Evolutionary conservation across 2,888 invertebrate genomes (phyloP).

Genomic region (Crepidodera aurea): DNA sequence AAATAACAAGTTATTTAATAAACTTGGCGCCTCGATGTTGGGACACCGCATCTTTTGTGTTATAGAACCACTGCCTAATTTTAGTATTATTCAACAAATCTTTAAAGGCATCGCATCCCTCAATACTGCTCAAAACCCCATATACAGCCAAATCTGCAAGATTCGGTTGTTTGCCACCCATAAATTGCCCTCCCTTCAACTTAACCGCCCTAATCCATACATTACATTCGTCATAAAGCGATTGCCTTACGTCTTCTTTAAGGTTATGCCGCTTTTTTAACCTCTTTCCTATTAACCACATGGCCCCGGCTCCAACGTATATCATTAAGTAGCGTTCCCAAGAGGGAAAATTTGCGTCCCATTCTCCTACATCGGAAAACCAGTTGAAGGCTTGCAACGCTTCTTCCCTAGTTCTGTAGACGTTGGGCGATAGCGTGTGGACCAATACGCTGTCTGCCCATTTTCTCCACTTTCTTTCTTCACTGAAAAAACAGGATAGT

Average conservation of each 20-base stretch:
- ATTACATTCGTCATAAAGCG: constrained; percentile 89
- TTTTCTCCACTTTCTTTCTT: constrained; percentile 93
- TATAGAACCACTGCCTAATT: constrained; percentile 80
- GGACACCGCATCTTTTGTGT: constrained; percentile 72
- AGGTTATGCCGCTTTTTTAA: constrained; percentile 87
- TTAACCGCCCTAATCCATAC: constrained; percentile 79
- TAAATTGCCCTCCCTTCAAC: constrained; percentile 73
- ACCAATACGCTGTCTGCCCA: constrained; percentile 95
- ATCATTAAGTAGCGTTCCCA: constrained; percentile 90
- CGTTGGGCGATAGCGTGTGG: constrained; percentile 95
- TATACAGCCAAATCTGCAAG: constrained; percentile 92
- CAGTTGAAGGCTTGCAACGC: constrained; percentile 91
- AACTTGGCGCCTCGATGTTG: constrained; percentile 66
- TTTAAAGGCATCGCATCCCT: constrained; percentile 89
- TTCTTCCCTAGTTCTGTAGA: constrained; percentile 87
- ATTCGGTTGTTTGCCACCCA: constrained; percentile 89
- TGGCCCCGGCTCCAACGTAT: constrained; percentile 90
- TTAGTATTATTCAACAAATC: constrained; percentile 79
- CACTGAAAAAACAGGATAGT: constrained; percentile 69
- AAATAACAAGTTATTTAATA: constrained; percentile 34
- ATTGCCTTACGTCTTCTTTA: constrained; percentile 86
- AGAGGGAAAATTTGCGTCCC: constrained; percentile 86
- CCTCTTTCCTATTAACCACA: constrained; percentile 91
- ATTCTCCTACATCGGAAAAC: constrained; percentile 92
- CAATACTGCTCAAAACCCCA: constrained; percentile 90